Conservation (phyloP, 2,797 vertebrate genomes). For the Galagoides demidoff region DNA sequence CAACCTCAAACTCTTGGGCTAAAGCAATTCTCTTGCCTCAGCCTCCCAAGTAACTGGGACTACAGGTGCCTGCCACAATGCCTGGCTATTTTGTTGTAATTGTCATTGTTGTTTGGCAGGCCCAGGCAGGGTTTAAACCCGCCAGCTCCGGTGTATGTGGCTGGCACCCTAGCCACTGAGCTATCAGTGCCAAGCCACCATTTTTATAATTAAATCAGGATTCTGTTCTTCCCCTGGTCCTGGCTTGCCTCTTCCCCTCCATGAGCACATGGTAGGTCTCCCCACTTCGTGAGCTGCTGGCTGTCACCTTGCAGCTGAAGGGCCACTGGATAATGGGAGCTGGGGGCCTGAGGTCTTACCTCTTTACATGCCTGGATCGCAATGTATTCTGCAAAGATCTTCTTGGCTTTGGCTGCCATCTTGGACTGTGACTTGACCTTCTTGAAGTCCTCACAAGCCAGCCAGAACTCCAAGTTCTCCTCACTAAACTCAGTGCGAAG, state of each 20-base stretch:
- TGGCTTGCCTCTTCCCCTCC: not conserved
- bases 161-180: no score
- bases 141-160: no score
- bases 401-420: conserved; percentile 97
- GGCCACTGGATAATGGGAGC: not conserved
- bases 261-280: not conserved
- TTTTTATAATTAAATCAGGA: not conserved
- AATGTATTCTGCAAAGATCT: conserved; percentile 97
- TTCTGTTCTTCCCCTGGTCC: not conserved
- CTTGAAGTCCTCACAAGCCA: conserved; percentile 98
- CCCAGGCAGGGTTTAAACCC: no score
- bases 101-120: no score
- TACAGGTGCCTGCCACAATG: no score
- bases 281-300: not conserved
- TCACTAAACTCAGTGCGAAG: conserved; percentile 98
- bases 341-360: conserved; percentile 86
- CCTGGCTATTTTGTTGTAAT: no score
- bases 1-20: no score
- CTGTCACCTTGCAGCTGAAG: not conserved
- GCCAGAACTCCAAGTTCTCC: conserved; percentile 99
- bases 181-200: no score
- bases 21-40: no score
- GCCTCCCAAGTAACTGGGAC: no score
- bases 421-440: conserved; percentile 98
- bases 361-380: conserved; percentile 99